A percentile compares a stretch with the other conserved stretches of the same genome.
Conservation (phyloP, 2,888 invertebrate genomes). For the Andrena flavipes region DNA sequence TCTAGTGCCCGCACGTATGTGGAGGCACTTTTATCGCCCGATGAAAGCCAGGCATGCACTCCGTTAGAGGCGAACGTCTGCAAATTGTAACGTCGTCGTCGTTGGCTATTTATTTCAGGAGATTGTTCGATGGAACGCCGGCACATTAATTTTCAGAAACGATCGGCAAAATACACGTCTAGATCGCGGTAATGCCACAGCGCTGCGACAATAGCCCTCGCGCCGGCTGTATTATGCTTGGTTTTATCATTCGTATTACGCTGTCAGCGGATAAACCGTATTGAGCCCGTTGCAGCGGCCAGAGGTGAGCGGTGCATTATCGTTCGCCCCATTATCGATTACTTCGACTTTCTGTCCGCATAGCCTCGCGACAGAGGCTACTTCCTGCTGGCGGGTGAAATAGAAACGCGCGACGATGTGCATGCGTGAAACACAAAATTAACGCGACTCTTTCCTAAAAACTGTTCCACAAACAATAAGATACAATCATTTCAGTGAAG, state of each 20-base stretch:
- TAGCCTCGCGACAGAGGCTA: slow-evolving; percentile 1
- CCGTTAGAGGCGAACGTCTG: slow-evolving; percentile 51
- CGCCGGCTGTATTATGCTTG: slow-evolving; percentile 16
- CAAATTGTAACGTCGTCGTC: slow-evolving; percentile 64
- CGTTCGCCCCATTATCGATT: slow-evolving; percentile 52
- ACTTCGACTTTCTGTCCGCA: slow-evolving; percentile 40
- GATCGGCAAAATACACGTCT: slow-evolving; percentile 67
- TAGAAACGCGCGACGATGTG: slow-evolving; percentile 9
- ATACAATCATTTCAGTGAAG: neutral
- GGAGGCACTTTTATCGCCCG: slow-evolving; percentile 19
- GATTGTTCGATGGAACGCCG: slow-evolving; percentile 43
- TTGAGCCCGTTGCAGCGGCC: slow-evolving; percentile 35
- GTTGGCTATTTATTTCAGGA: slow-evolving; percentile 60
- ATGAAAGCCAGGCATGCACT: slow-evolving; percentile 11
- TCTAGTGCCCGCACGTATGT: slow-evolving; percentile 6
- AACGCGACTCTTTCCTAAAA: neutral
- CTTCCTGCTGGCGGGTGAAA: neutral
- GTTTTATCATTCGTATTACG: slow-evolving; percentile 66
- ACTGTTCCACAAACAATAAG: no score
- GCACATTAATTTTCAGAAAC: slow-evolving; percentile 66
- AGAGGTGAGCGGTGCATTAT: slow-evolving; percentile 45
- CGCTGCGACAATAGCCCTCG: slow-evolving; percentile 54
- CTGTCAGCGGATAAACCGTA: slow-evolving; percentile 59
- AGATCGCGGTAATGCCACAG: slow-evolving; percentile 64
- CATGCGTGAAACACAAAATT: slow-evolving; percentile 8